These are phyloP conservation scores for Protosalanx chinensis DNA, from an alignment of 2,797 vertebrate genomes.

Conservation along the genomic window DNA sequence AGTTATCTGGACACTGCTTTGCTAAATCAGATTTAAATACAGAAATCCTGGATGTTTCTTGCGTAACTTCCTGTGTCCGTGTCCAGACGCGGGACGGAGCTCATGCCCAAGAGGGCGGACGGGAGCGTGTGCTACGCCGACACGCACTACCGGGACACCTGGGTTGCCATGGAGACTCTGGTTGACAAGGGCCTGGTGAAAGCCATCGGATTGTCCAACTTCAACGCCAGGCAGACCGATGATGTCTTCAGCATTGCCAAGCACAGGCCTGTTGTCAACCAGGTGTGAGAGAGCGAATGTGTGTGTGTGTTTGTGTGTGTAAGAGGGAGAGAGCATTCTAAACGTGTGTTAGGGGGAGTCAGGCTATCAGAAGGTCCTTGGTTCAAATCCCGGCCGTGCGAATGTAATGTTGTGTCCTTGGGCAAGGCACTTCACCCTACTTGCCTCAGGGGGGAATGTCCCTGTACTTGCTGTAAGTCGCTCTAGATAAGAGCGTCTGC, in stretches of 20 bases:
- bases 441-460: too few relatives aligned
- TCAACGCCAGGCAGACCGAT: slow-evolving; percentile 71
- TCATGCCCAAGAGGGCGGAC: slow-evolving; percentile 67
- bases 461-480: too few relatives aligned
- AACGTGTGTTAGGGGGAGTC: too few relatives aligned
- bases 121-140: slow-evolving; percentile 69
- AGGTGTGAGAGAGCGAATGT: slow-evolving; percentile 52
- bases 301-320: background rate
- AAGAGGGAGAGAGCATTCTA: background rate
- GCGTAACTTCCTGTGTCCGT: slow-evolving; percentile 7
- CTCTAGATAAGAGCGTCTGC: too few relatives aligned
- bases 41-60: background rate
- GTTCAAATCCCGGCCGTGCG: too few relatives aligned
- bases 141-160: slow-evolving; percentile 73
- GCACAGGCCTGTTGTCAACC: slow-evolving; percentile 71
- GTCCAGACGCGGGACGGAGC: slow-evolving; percentile 63
- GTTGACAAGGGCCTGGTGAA: slow-evolving; percentile 71
- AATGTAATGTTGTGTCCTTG: too few relatives aligned
- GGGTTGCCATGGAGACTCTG: slow-evolving; percentile 73
- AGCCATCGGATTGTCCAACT: slow-evolving; percentile 75
- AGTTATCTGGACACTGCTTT: too few relatives aligned
- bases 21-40: too few relatives aligned
- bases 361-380: too few relatives aligned
- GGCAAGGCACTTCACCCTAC: too few relatives aligned
- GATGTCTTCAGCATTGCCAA: slow-evolving; percentile 66